phyloP scores from a whole-genome alignment of 2,888 invertebrate species.

The Merodon equestris region DNA sequence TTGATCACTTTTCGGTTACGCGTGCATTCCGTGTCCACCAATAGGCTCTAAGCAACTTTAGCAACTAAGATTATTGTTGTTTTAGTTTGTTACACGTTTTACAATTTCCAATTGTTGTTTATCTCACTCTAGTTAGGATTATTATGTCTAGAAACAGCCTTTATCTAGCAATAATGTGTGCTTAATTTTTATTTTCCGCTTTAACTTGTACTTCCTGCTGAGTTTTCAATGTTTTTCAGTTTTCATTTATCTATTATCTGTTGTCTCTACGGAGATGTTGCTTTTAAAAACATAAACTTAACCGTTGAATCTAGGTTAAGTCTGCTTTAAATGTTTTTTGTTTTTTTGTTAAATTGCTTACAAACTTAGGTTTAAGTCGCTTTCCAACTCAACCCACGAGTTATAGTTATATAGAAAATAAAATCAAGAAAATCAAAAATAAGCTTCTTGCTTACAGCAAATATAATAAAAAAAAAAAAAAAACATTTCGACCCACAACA shows the following conservation, averaged over 20 bases:
- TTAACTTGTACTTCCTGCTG: constrained; percentile 6
- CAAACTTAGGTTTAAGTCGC: constrained; percentile 65
- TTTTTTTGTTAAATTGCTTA: constrained; percentile 30
- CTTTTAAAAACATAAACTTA: constrained; percentile 39
- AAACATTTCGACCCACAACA: constrained; percentile 22
- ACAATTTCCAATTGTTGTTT: neutral
- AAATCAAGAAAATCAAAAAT: constrained; percentile 42
- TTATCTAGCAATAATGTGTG: constrained; percentile 31
- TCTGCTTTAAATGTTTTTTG: constrained; percentile 18
- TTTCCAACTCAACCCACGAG: constrained; percentile 55
- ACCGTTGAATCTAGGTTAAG: constrained; percentile 2
- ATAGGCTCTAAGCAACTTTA: no score
- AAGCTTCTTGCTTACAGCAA: constrained; percentile 62
- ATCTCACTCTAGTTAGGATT: constrained; percentile 23
- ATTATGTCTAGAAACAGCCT: constrained; percentile 44
- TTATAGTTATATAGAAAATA: constrained; percentile 44
- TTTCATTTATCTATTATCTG: constrained; percentile 7
- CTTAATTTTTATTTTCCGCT: constrained; percentile 50
- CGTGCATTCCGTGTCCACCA: no score
- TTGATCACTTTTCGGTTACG: constrained; percentile 46
- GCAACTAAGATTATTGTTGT: no score
- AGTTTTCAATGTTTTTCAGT: constrained; percentile 8
- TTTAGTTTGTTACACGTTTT: no score
- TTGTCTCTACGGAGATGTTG: constrained; percentile 41
- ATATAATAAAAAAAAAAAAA: constrained; percentile 27